Percentiles rank a stretch among this genome's conserved stretches.
Evolutionary conservation across 2,888 invertebrate genomes (phyloP).

Genomic region (Nomada goodeniana): DNA sequence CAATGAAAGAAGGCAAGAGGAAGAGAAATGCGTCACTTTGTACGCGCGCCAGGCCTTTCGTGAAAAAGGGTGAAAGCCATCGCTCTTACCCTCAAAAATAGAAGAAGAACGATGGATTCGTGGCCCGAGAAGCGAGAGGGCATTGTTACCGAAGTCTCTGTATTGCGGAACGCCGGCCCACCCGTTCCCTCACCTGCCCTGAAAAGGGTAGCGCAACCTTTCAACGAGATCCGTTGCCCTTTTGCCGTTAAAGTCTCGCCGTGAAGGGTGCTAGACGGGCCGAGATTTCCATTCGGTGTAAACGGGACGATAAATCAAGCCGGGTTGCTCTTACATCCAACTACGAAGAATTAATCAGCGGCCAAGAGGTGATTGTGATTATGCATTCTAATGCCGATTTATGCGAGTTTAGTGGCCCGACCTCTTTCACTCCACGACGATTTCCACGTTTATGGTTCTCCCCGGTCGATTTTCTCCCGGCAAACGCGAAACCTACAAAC

Average conservation of each 20-base stretch:
- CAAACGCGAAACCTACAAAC: not conserved
- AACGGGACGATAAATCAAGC: conserved; percentile 70
- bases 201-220: conserved; percentile 76
- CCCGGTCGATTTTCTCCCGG: not conserved
- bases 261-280: conserved; percentile 43
- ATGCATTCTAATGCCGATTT: conserved; percentile 50
- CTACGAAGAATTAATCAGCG: conserved; percentile 66
- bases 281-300: conserved; percentile 67
- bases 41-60: conserved; percentile 49
- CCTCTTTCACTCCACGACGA: conserved; percentile 3
- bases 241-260: conserved; percentile 59
- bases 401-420: conserved; percentile 29
- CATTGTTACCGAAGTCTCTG: conserved; percentile 67
- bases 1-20: conserved; percentile 51
- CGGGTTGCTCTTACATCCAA: conserved; percentile 42
- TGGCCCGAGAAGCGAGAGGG: conserved; percentile 52
- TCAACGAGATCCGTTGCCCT: conserved; percentile 73
- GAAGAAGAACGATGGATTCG: conserved; percentile 52
- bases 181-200: conserved; percentile 9
- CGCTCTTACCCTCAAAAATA: conserved; percentile 60
- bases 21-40: conserved; percentile 59
- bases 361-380: conserved; percentile 59
- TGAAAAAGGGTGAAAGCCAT: conserved; percentile 59
- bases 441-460: not conserved
- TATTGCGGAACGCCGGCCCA: conserved; percentile 56